phyloP scores from a whole-genome alignment of 2,888 invertebrate species.

The Leucoma salicis region DNA sequence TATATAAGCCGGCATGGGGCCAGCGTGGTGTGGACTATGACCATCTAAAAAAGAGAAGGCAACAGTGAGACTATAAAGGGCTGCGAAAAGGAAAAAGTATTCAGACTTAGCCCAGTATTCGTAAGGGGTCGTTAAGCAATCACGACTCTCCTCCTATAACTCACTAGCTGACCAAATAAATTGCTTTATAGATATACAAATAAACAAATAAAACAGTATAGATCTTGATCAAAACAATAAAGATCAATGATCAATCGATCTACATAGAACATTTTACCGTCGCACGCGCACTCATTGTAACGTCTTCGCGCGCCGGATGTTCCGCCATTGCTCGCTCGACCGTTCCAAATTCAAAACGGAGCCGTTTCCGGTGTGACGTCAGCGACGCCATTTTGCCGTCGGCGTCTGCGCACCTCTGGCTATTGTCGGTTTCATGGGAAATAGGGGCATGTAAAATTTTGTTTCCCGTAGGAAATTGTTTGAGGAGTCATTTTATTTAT shows the following conservation, averaged over 20 bases:
- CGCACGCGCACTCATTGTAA: conserved; percentile 71
- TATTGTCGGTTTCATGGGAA: conserved; percentile 62
- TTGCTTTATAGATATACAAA: no score
- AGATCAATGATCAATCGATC: conserved; percentile 39
- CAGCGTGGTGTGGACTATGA: no score
- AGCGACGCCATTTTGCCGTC: conserved; percentile 67
- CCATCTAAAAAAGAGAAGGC: no score
- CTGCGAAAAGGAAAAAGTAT: no score
- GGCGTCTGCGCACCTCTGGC: conserved; percentile 56
- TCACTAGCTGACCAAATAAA: no score
- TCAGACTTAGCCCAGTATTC: no score
- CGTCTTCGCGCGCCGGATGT: conserved; percentile 79
- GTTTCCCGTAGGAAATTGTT: conserved; percentile 68
- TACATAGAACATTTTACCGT: conserved; percentile 43
- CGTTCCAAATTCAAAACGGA: conserved; percentile 82
- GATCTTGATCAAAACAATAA: conserved; percentile 32
- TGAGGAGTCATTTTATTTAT: conserved; percentile 27
- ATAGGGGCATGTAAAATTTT: conserved; percentile 67
- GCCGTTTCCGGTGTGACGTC: conserved; percentile 80
- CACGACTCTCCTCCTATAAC: no score
- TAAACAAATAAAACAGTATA: conserved; percentile 24
- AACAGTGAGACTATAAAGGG: no score
- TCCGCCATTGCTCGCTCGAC: conserved; percentile 81
- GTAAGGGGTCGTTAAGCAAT: no score
- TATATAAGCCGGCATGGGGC: no score